Conservation (phyloP, 2,888 invertebrate species). For the Caradrina clavipalpis region DNA sequence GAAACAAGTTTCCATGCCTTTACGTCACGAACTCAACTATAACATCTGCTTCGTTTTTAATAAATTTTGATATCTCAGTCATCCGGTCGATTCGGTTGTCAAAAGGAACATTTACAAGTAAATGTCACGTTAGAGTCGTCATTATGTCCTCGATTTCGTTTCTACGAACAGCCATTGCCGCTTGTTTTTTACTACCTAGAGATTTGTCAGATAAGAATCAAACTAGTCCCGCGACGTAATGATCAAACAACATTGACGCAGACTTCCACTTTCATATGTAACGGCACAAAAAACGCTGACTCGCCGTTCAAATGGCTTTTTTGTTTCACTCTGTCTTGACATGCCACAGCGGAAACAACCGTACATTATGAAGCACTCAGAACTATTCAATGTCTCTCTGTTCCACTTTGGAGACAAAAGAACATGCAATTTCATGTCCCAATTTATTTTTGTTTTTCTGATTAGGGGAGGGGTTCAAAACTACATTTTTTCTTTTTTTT, state of each 20-base stretch:
- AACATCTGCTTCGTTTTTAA: conserved; percentile 37
- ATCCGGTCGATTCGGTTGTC: conserved; percentile 37
- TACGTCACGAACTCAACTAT: conserved; percentile 15
- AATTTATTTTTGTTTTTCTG: conserved; percentile 68
- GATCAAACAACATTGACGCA: conserved; percentile 65
- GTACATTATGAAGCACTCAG: conserved; percentile 71
- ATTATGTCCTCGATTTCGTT: conserved; percentile 60
- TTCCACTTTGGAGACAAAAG: conserved; percentile 61
- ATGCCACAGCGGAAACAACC: conserved; percentile 69
- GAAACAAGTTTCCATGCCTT: conserved; percentile 31
- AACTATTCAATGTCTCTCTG: conserved; percentile 70
- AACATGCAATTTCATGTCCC: conserved; percentile 63
- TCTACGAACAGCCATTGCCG: conserved; percentile 39
- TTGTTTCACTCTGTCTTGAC: conserved; percentile 69
- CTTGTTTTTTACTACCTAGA: conserved; percentile 32
- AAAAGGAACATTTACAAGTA: conserved; percentile 53
- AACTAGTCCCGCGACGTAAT: conserved; percentile 63
- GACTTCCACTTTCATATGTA: conserved; percentile 76
- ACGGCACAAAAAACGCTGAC: conserved; percentile 70
- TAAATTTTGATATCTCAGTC: conserved; percentile 29
- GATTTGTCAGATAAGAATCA: conserved; percentile 48
- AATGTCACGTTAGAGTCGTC: conserved; percentile 57
- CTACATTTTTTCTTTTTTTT: conserved; percentile 87
- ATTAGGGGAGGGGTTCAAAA: conserved; percentile 67
- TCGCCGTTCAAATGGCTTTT: conserved; percentile 67